Conservation (phyloP, 2,797 vertebrate genomes). For the Champsocephalus gunnari region DNA sequence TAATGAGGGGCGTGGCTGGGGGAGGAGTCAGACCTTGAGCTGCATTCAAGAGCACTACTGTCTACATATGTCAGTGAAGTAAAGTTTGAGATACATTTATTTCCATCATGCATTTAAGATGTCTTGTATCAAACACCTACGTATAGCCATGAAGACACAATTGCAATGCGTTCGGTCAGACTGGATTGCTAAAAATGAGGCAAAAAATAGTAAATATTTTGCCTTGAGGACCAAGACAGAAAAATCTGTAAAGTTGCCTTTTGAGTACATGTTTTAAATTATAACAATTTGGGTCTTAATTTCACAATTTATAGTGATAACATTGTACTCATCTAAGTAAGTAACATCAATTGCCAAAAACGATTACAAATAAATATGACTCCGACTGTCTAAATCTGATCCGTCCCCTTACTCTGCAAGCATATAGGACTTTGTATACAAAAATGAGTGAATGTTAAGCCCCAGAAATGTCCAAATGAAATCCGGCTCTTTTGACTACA, state of each 20-base stretch:
- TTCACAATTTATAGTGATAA: background rate
- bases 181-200: background rate
- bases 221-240: background rate
- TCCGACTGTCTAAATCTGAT: background rate
- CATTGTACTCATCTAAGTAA: background rate
- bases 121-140: background rate
- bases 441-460: background rate
- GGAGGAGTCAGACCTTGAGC: no score
- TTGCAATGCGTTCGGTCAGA: background rate
- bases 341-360: background rate
- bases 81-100: background rate
- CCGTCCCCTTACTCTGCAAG: background rate
- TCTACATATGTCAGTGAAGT: background rate
- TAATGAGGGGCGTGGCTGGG: no score
- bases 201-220: background rate
- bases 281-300: background rate
- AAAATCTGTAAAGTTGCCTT: background rate
- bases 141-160: background rate
- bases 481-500: slow-evolving; percentile 12
- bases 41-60: no score
- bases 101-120: background rate
- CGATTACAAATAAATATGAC: background rate
- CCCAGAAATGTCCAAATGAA: slow-evolving; percentile 9
- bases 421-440: background rate
- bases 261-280: background rate